Percentiles rank a stretch among this genome's conserved stretches.
Conservation (phyloP, 2,797 vertebrate genomes). For the Characodon lateralis region DNA sequence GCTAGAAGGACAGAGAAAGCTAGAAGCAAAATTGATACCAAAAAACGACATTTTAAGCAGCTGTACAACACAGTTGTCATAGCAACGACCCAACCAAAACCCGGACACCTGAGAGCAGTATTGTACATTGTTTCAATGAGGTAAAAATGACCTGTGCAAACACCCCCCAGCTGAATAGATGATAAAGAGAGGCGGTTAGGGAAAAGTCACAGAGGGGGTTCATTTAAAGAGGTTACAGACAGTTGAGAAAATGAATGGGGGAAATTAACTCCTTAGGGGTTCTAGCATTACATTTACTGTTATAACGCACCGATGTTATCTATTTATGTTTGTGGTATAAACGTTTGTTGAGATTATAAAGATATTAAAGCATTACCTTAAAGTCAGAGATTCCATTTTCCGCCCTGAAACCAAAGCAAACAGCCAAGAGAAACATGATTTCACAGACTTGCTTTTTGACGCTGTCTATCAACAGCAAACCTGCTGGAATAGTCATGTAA, state of each 20-base stretch:
- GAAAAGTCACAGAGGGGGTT: too few species aligned
- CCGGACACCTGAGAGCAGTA: too few species aligned
- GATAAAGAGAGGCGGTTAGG: too few species aligned
- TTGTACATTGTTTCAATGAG: too few species aligned
- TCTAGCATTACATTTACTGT: not conserved
- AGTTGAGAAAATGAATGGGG: not conserved
- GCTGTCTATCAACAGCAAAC: slow-evolving; percentile 7
- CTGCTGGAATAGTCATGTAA: slow-evolving; percentile 33
- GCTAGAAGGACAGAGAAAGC: not conserved
- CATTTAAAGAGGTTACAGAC: too few species aligned
- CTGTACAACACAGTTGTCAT: too few species aligned
- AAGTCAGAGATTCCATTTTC: slow-evolving; percentile 78
- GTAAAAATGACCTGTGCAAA: too few species aligned
- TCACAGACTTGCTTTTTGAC: not conserved
- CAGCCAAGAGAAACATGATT: not conserved
- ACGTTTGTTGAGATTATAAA: not conserved
- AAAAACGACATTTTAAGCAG: too few species aligned
- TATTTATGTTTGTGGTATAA: not conserved
- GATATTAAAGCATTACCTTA: slow-evolving; percentile 68
- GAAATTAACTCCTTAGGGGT: not conserved
- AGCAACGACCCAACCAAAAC: too few species aligned
- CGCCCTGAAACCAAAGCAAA: slow-evolving; percentile 70
- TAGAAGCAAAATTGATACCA: not conserved
- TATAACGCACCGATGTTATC: not conserved
- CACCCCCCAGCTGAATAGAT: too few species aligned